Conservation (phyloP, 1,140 invertebrate species). For the Cylas formicarius region DNA sequence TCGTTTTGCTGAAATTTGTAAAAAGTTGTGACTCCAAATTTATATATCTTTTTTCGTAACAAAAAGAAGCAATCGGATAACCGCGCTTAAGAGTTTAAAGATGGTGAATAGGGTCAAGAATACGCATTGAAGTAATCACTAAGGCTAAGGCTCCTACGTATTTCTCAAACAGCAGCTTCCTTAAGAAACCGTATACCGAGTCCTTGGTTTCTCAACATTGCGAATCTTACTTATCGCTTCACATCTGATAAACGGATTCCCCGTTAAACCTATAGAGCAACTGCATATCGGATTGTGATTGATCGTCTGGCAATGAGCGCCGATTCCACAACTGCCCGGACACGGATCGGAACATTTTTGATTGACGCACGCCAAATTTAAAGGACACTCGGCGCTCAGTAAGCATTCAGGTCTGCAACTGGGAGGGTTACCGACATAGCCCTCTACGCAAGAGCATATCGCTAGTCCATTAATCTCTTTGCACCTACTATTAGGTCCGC, state of each 20-base stretch:
- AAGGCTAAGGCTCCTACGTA: too few relatives aligned
- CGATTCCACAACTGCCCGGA: conserved; percentile 54
- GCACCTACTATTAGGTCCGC: conserved; percentile 66
- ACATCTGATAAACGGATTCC: conserved; percentile 51
- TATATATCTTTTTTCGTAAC: too few relatives aligned
- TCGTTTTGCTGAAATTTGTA: too few relatives aligned
- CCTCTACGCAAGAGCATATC: conserved; percentile 53
- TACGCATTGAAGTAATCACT: too few relatives aligned
- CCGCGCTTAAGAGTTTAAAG: too few relatives aligned
- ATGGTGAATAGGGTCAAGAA: too few relatives aligned
- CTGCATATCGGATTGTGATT: conserved; percentile 59
- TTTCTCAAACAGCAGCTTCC: too few relatives aligned
- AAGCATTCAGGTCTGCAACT: conserved; percentile 57
- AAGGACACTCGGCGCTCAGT: conserved; percentile 52
- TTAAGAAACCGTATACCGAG: too few relatives aligned
- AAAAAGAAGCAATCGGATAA: too few relatives aligned
- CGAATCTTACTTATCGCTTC: conserved; percentile 46
- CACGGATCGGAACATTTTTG: conserved; percentile 64
- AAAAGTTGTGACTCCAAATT: too few relatives aligned
- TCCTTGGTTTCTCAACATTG: too few relatives aligned
- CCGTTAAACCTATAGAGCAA: conserved; percentile 44
- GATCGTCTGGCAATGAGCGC: conserved; percentile 55
- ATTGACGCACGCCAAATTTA: conserved; percentile 56
- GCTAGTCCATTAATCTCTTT: conserved; percentile 51
- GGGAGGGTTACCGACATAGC: conserved; percentile 54